Base-by-base conservation (phyloP, 2,888 invertebrate genomes). In the Teinopalpus imperialis region DNA sequence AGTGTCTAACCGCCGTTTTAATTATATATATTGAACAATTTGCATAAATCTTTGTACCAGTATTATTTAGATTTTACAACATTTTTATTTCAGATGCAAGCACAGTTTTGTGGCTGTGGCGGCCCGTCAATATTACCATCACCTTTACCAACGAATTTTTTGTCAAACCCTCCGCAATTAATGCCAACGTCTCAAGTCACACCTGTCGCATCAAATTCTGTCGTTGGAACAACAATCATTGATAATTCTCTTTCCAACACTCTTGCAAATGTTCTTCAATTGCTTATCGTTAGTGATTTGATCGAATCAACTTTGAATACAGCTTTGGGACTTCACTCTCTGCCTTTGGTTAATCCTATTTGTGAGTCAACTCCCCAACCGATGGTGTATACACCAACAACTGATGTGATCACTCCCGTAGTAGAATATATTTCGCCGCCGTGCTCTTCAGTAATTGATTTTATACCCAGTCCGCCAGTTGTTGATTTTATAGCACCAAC, bases 181-280 rank as follows among this genome's bases (percentile, higher is more conserved):
- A 14, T 34, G 27, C 8, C 42, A n/a, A 8, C 27, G 6, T 43
- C 59, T 12, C 58, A 59, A 39, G 40, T 57, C n/a, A n/a, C n/a
- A n/a, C n/a, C n/a, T n/a, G n/a, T n/a, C n/a, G 35, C 52, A 4
- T 3, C 31, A 2, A 9, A 27, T 2, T 32, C 62, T 12, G 51
- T 65, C 0, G 57, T 66, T 1, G 50, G 64, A 0, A 71, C 72
- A 0, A 76, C 79, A 0, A 51, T 79, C 0, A 48, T 79, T 1
- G 81, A 83, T 35, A 78, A 76, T 32, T 69, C 73, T 0, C 52
- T 83, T 1, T 69, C 76, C 1, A 80, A 71, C 35, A 55, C 78
- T 0, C 52, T 83, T 13, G 81, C 78, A 0, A 81, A 81, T 18
- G 71, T 80, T 0, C 48, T 83, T 1, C 81, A 81, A 44, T 49